Percentiles rank a stretch among this genome's conserved stretches.
Conservation (phyloP, 2,888 invertebrate species). For the Vandiemenella viatica region DNA sequence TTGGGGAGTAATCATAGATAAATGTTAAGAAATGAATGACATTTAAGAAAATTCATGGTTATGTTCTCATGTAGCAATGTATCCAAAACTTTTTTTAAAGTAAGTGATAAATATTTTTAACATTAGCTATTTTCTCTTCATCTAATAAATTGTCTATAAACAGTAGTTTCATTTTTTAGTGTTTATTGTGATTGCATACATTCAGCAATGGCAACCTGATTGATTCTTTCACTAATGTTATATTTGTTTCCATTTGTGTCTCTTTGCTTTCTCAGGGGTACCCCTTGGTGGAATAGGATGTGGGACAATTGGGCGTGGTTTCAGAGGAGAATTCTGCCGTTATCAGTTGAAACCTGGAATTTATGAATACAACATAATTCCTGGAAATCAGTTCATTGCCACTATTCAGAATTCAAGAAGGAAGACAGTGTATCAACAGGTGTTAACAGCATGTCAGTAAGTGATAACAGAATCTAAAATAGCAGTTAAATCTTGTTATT, state of each 20-base stretch:
- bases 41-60: no score
- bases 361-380: slow-evolving; percentile 69
- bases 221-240: no score
- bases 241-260: no score
- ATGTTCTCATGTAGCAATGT: no score
- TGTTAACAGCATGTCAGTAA: slow-evolving; percentile 59
- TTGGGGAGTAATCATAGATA: no score
- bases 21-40: no score
- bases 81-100: no score
- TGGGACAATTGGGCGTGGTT: slow-evolving; percentile 80
- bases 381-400: slow-evolving; percentile 81
- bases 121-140: no score
- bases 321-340: slow-evolving; percentile 83
- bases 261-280: slow-evolving; percentile 52
- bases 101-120: no score
- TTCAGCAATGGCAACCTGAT: no score
- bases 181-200: no score
- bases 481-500: not conserved
- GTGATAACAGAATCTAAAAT: slow-evolving; percentile 21
- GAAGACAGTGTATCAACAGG: slow-evolving; percentile 60
- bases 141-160: slow-evolving; percentile 22
- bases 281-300: slow-evolving; percentile 71
- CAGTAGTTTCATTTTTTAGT: no score
- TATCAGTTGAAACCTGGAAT: slow-evolving; percentile 79
- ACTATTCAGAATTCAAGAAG: slow-evolving; percentile 57